A percentile compares a stretch with the other conserved stretches of the same genome.
These are phyloP conservation scores for Apodemia hepburni DNA, from an alignment of 2,888 invertebrate genomes.

Conservation along the genomic window DNA sequence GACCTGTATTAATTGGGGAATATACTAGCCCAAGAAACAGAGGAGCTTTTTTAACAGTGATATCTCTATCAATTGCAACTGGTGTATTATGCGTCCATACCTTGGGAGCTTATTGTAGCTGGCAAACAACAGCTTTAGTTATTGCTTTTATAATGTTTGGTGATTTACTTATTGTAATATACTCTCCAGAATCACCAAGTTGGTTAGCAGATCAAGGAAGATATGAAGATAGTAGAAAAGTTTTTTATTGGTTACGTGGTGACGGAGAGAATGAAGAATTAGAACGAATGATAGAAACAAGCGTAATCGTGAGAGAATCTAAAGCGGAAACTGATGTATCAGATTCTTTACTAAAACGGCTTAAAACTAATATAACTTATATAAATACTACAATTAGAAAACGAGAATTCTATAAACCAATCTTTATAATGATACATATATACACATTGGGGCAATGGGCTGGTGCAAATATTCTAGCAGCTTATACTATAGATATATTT, in stretches of 20 bases:
- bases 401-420: slow-evolving; percentile 53
- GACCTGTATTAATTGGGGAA: slow-evolving; percentile 75
- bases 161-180: slow-evolving; percentile 56
- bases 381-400: slow-evolving; percentile 44
- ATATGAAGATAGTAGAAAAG: slow-evolving; percentile 70
- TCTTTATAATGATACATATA: slow-evolving; percentile 55
- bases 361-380: slow-evolving; percentile 39
- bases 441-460: slow-evolving; percentile 54
- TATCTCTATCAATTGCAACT: slow-evolving; percentile 78
- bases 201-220: slow-evolving; percentile 81
- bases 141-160: slow-evolving; percentile 62
- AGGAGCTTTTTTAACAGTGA: slow-evolving; percentile 79
- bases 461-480: slow-evolving; percentile 52
- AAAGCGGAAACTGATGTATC: slow-evolving; percentile 38
- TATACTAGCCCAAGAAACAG: slow-evolving; percentile 78
- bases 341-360: slow-evolving; percentile 37
- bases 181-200: slow-evolving; percentile 82
- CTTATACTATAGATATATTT: slow-evolving; percentile 53
- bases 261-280: slow-evolving; percentile 55
- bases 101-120: slow-evolving; percentile 78
- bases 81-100: slow-evolving; percentile 81
- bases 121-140: slow-evolving; percentile 75
- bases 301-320: slow-evolving; percentile 42
- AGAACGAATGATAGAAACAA: slow-evolving; percentile 47
- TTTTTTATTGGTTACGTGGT: slow-evolving; percentile 80